Percentiles rank a stretch among this genome's conserved stretches.
Conservation (phyloP, 2,797 vertebrate species). For the Myotis findleyi region DNA sequence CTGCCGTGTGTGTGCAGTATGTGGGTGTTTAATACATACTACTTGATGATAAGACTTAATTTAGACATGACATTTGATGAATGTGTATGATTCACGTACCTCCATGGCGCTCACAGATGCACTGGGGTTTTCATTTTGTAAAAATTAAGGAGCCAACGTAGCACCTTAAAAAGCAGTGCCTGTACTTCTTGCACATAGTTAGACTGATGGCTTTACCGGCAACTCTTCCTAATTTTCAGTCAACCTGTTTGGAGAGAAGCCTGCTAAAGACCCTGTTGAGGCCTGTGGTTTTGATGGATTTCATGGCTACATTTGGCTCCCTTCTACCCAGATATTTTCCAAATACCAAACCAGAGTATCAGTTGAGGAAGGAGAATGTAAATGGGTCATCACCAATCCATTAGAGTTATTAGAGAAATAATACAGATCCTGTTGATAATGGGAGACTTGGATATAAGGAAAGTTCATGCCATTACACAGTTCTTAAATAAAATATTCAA, state of each 20-base stretch:
- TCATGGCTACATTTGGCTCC: neutral
- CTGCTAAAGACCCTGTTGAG: neutral
- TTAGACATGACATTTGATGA: conserved; percentile 79
- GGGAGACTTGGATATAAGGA: neutral
- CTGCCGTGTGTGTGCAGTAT: conserved; percentile 32
- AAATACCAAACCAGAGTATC: neutral
- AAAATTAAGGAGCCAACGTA: conserved; percentile 45
- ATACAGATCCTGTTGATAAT: neutral
- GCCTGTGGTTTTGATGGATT: neutral
- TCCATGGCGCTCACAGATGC: conserved; percentile 51
- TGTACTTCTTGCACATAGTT: neutral
- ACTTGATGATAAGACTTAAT: conserved; percentile 73
- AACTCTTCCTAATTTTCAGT: neutral
- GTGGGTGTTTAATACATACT: conserved; percentile 79
- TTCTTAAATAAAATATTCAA: conserved; percentile 33
- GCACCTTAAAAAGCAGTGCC: neutral
- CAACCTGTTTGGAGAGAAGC: neutral
- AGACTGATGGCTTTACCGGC: neutral
- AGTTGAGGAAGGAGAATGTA: neutral
- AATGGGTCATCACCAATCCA: neutral
- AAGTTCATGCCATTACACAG: neutral
- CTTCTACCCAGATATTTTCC: neutral
- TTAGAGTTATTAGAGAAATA: neutral
- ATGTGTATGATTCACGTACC: conserved; percentile 70
- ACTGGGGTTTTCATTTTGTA: conserved; percentile 60